Conservation (phyloP, 2,797 vertebrate species). For the Delichon dasypus region DNA sequence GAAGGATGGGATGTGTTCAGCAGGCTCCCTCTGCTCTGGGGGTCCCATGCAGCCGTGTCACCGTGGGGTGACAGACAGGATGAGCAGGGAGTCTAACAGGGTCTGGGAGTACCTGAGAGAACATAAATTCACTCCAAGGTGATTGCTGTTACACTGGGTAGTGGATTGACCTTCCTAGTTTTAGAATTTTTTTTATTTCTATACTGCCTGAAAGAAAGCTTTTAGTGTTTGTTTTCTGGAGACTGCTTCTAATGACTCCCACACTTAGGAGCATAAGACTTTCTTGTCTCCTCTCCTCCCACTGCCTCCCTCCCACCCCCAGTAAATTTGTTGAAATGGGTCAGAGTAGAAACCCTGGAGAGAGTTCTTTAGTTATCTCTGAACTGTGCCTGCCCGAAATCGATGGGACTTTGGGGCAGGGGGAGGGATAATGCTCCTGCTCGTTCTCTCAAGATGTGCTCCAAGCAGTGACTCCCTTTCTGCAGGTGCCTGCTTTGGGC, state of each 20-base stretch:
- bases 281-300: neutral
- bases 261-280: neutral
- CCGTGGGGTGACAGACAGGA: neutral
- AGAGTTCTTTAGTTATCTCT: neutral
- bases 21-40: neutral
- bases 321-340: neutral
- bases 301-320: neutral
- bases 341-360: neutral
- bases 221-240: neutral
- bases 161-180: neutral
- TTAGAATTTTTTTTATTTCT: neutral
- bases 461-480: neutral
- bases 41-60: neutral
- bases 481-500: neutral
- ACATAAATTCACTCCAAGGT: neutral
- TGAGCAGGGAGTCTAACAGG: neutral
- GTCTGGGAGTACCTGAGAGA: neutral
- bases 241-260: neutral
- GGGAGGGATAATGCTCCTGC: neutral
- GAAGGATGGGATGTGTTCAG: neutral
- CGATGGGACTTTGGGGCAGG: neutral
- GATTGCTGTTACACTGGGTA: neutral
- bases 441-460: neutral
- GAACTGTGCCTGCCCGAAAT: neutral
- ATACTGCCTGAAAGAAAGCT: neutral